Percentiles rank a stretch among this genome's conserved stretches.
Evolutionary conservation across 2,797 vertebrate species (phyloP).

Genomic region (Phataginus tetradactyla): DNA sequence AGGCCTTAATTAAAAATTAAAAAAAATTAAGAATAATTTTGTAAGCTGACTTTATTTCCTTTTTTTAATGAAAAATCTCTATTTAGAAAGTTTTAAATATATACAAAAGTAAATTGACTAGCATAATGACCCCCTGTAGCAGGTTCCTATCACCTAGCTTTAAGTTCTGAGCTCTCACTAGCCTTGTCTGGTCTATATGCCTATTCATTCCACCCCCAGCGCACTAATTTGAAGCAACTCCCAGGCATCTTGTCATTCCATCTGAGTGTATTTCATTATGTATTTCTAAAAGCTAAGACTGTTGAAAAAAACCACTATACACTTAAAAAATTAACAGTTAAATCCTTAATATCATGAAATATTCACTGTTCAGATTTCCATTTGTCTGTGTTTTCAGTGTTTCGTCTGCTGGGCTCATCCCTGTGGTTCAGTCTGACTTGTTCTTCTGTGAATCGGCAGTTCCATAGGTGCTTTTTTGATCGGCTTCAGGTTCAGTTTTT

Average conservation of each 20-base stretch:
- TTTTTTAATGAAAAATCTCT: neutral
- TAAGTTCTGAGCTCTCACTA: neutral
- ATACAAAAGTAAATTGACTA: neutral
- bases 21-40: neutral
- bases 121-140: too few relatives aligned
- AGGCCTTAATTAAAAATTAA: neutral
- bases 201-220: neutral
- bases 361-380: neutral
- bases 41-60: neutral
- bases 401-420: constrained; percentile 3
- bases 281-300: neutral
- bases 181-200: neutral
- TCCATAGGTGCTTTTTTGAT: neutral
- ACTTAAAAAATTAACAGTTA: neutral
- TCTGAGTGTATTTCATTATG: neutral
- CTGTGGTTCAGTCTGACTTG: neutral
- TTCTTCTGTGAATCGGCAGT: neutral
- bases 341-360: neutral
- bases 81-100: constrained; percentile 44
- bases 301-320: neutral
- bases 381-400: neutral
- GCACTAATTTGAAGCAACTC: constrained; percentile 19
- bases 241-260: neutral
- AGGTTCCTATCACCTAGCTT: neutral
- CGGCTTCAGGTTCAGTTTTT: neutral